A percentile compares a stretch with the other conserved stretches of the same genome.
Conservation (phyloP, 2,113 vertebrate genomes). For the Microcebus griseorufus region DNA sequence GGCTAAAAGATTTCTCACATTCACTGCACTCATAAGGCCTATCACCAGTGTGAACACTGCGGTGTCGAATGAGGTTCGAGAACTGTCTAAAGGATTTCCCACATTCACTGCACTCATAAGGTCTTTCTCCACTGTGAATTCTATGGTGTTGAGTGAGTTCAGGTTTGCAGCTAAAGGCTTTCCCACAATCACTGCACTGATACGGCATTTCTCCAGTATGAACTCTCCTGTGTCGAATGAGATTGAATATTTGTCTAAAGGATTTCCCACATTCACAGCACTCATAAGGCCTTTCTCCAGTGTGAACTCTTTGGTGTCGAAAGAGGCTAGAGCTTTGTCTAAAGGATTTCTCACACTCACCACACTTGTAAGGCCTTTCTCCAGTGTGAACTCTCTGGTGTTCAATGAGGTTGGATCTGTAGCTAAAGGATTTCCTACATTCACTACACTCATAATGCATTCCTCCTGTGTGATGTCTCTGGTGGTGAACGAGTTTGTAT, state of each 20-base stretch:
- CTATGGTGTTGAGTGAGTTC: slow-evolving; percentile 8
- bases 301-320: slow-evolving; percentile 48
- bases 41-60: slow-evolving; percentile 35
- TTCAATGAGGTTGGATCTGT: slow-evolving; percentile 48
- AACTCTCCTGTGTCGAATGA: slow-evolving; percentile 41
- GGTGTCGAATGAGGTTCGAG: slow-evolving; percentile 5
- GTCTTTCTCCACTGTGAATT: slow-evolving; percentile 45
- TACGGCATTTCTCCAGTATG: neutral
- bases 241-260: slow-evolving; percentile 58
- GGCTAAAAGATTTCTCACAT: slow-evolving; percentile 30
- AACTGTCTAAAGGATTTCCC: slow-evolving; percentile 51
- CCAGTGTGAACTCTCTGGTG: slow-evolving; percentile 70
- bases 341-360: slow-evolving; percentile 64
- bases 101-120: slow-evolving; percentile 48
- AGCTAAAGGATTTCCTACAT: slow-evolving; percentile 59
- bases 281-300: slow-evolving; percentile 64
- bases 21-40: slow-evolving; percentile 39
- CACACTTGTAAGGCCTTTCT: slow-evolving; percentile 62
- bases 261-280: slow-evolving; percentile 61
- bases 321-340: slow-evolving; percentile 34
- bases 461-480: neutral
- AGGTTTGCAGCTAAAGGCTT: slow-evolving; percentile 35
- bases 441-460: slow-evolving; percentile 2
- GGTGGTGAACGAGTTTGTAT: slow-evolving; percentile 34
- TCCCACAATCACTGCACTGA: neutral